Evolutionary conservation across 2,113 vertebrate genomes (phyloP).

Genomic region (Triplophysa tibetana): DNA sequence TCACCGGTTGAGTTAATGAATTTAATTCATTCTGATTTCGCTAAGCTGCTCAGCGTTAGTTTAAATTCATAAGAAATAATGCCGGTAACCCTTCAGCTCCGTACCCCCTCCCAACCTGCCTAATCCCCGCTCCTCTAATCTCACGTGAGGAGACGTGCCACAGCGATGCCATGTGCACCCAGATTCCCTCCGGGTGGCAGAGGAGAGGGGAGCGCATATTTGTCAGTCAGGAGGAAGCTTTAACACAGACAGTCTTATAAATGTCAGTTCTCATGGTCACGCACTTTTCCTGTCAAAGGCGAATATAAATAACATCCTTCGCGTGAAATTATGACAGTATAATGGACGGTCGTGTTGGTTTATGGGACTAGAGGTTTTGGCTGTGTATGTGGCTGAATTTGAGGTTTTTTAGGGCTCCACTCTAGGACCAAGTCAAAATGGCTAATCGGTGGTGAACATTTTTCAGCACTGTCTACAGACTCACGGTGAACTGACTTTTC

Average conservation of each 20-base stretch:
- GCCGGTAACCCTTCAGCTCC: conserved; percentile 48
- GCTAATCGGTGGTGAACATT: neutral
- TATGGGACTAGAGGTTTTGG: conserved; percentile 29
- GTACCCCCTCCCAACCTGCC: conserved; percentile 41
- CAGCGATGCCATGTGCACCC: conserved; percentile 1
- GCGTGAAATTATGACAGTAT: conserved; percentile 34
- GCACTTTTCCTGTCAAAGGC: conserved; percentile 41
- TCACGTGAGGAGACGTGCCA: conserved; percentile 49
- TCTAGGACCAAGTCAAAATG: conserved; percentile 2
- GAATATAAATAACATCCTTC: conserved; percentile 38
- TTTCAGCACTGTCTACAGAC: conserved; percentile 5
- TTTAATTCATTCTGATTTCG: conserved; percentile 62
- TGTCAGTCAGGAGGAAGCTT: conserved; percentile 45
- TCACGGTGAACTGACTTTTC: neutral
- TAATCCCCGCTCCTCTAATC: conserved; percentile 58
- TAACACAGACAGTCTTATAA: conserved; percentile 49
- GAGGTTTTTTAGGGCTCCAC: conserved; percentile 3
- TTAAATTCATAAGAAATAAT: conserved; percentile 57
- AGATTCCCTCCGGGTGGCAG: conserved; percentile 8
- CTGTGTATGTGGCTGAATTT: neutral
- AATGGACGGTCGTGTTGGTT: conserved; percentile 16
- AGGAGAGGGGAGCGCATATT: conserved; percentile 41
- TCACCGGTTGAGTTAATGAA: conserved; percentile 59
- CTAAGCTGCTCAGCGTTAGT: conserved; percentile 63
- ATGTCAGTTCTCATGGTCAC: conserved; percentile 46